Percentiles rank a stretch among this genome's conserved stretches.
These are phyloP conservation scores for Drosophila equinoxialis DNA, from an alignment of 1,140 invertebrate species.

Conservation along the genomic window DNA sequence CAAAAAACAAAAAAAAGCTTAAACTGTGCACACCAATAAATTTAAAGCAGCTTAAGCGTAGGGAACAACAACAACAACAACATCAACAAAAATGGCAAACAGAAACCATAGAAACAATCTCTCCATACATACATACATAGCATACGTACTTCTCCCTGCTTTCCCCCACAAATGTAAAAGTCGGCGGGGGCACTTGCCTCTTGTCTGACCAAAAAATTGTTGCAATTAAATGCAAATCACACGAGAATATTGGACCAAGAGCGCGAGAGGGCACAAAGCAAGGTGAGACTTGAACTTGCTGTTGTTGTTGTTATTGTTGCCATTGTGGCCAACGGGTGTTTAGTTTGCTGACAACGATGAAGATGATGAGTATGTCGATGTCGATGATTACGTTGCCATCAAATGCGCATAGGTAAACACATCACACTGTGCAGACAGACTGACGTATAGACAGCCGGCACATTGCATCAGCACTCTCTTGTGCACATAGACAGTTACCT, in stretches of 20 bases:
- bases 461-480: conserved; percentile 23
- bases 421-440: conserved; percentile 19
- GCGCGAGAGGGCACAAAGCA: conserved; percentile 5
- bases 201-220: conserved; percentile 54
- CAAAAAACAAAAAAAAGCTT: conserved; percentile 44
- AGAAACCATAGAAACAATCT: neutral
- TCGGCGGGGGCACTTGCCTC: conserved; percentile 1
- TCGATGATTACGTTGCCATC: conserved; percentile 9
- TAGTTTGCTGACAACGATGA: conserved; percentile 53
- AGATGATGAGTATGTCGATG: conserved; percentile 12
- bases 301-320: conserved; percentile 24
- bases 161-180: too few species aligned
- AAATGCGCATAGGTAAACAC: conserved; percentile 54
- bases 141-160: too few species aligned
- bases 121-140: too few species aligned
- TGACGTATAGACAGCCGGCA: neutral
- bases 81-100: conserved; percentile 18
- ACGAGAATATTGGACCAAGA: conserved; percentile 49
- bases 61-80: conserved; percentile 37
- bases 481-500: conserved; percentile 16
- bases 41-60: conserved; percentile 77
- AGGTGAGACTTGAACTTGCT: conserved; percentile 39
- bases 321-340: conserved; percentile 41
- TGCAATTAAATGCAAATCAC: conserved; percentile 79
- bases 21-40: conserved; percentile 79